phyloP scores from a whole-genome alignment of 2,888 invertebrate species.

The Neoitamus cyanurus region DNA sequence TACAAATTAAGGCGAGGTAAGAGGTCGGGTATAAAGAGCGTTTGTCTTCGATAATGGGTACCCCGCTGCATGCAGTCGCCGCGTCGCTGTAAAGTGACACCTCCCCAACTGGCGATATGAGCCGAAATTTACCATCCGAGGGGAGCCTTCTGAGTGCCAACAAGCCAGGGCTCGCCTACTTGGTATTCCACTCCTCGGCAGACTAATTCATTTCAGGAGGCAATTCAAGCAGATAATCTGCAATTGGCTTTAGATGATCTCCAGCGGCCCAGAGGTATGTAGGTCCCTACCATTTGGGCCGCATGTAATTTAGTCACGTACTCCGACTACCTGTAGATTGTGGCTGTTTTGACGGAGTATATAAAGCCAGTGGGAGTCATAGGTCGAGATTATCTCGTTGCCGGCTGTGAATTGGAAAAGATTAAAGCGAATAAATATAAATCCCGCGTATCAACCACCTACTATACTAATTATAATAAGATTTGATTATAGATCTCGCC shows the following conservation, averaged over 20 bases:
- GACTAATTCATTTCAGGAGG: slow-evolving; percentile 34
- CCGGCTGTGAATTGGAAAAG: background rate
- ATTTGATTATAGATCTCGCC: background rate
- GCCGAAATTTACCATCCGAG: background rate
- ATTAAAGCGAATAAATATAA: background rate
- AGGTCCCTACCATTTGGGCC: background rate
- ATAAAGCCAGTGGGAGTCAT: background rate
- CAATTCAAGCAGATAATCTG: slow-evolving; percentile 36
- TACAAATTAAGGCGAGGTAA: slow-evolving; percentile 25
- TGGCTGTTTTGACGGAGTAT: slow-evolving; percentile 4
- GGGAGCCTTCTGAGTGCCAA: background rate
- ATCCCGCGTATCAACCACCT: background rate
- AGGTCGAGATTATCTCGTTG: background rate
- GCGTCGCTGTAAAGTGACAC: slow-evolving; percentile 21
- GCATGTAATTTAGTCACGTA: slow-evolving; percentile 34
- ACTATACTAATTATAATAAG: background rate
- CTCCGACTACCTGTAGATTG: slow-evolving; percentile 31
- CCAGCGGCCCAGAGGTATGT: slow-evolving; percentile 2
- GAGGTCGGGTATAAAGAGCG: slow-evolving; percentile 23
- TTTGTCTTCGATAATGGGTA: slow-evolving; percentile 25
- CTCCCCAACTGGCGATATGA: background rate
- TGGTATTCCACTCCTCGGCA: slow-evolving; percentile 10
- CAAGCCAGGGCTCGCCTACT: background rate
- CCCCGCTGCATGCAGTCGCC: background rate
- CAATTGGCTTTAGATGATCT: slow-evolving; percentile 35